phyloP scores from a whole-genome alignment of 2,888 invertebrate species.

The Phengaris arion region DNA sequence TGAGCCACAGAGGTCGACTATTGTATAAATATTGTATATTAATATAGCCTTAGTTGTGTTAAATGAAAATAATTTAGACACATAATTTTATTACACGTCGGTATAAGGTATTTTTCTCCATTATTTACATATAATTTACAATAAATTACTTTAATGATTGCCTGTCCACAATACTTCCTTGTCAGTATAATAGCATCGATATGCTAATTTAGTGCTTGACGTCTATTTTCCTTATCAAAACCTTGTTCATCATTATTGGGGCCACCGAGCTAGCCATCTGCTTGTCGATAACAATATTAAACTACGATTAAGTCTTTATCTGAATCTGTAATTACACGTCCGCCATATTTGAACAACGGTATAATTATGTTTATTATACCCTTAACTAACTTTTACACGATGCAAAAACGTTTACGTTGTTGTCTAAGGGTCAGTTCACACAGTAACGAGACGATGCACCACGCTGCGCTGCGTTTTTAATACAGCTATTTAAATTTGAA shows the following conservation, averaged over 20 bases:
- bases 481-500: too few species aligned
- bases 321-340: slow-evolving; percentile 23
- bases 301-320: slow-evolving; percentile 27
- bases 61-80: neutral
- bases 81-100: neutral
- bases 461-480: too few species aligned
- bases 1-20: too few species aligned
- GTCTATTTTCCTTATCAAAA: slow-evolving; percentile 25
- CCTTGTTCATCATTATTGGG: neutral
- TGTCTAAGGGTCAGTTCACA: neutral
- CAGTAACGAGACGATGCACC: too few species aligned
- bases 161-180: slow-evolving; percentile 12
- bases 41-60: neutral
- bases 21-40: too few species aligned
- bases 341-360: slow-evolving; percentile 23
- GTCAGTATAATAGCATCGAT: slow-evolving; percentile 16
- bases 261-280: slow-evolving; percentile 21
- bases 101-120: neutral
- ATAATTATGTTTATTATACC: slow-evolving; percentile 22
- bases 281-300: slow-evolving; percentile 27
- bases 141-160: slow-evolving; percentile 18
- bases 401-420: slow-evolving; percentile 13
- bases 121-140: slow-evolving; percentile 17
- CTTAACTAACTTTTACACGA: slow-evolving; percentile 18
- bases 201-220: slow-evolving; percentile 21